These are phyloP conservation scores for Bombyx mori DNA, from an alignment of 1,140 invertebrate species.

Conservation along the genomic window DNA sequence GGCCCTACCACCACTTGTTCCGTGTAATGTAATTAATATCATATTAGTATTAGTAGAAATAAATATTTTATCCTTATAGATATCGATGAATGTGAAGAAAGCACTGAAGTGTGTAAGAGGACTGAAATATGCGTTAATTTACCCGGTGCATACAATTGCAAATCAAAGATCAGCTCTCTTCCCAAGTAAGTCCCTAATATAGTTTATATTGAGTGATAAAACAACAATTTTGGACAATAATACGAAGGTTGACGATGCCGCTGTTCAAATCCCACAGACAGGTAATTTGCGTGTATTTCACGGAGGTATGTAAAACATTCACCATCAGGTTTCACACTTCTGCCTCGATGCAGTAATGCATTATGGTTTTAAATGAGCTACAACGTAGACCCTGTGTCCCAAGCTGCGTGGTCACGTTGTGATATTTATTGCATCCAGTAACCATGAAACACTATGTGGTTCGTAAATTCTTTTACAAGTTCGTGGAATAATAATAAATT, in stretches of 20 bases:
- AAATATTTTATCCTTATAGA: slow-evolving; percentile 65
- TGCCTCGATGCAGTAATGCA: neutral
- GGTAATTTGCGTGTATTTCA: neutral
- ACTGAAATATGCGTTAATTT: slow-evolving; percentile 80
- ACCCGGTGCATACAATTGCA: slow-evolving; percentile 81
- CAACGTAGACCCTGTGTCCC: too few species aligned
- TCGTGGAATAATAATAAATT: too few species aligned
- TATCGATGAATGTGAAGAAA: slow-evolving; percentile 82
- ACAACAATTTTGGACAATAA: too few species aligned
- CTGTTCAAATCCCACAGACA: too few species aligned
- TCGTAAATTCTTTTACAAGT: too few species aligned
- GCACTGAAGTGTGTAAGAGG: slow-evolving; percentile 74
- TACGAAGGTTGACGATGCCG: too few species aligned
- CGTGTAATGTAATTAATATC: too few species aligned
- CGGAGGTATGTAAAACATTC: neutral
- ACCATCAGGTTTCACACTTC: neutral
- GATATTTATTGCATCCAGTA: too few species aligned
- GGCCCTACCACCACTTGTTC: too few species aligned
- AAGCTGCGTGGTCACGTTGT: too few species aligned
- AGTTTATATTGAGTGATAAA: neutral
- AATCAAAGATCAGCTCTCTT: slow-evolving; percentile 67
- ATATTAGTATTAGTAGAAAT: too few species aligned
- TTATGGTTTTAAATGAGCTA: neutral
- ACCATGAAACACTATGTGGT: too few species aligned
- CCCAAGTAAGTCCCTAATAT: slow-evolving; percentile 39